Conservation (phyloP, 2,888 invertebrate genomes). For the Cotesia congregata region DNA sequence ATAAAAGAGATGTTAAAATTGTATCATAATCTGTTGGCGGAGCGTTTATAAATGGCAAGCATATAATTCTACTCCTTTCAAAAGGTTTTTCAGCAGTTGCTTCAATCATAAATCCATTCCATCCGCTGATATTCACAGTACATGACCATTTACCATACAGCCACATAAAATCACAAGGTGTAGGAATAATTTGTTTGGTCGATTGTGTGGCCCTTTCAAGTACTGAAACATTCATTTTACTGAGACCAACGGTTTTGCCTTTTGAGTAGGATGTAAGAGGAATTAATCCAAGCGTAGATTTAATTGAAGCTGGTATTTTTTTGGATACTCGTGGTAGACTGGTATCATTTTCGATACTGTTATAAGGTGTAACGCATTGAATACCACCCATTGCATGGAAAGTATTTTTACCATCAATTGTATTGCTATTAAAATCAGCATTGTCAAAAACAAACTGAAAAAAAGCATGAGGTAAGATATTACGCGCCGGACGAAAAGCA, state of each 20-base stretch:
- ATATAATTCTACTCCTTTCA: slow-evolving; percentile 45
- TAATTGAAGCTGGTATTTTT: slow-evolving; percentile 25
- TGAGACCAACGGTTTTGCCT: slow-evolving; percentile 11
- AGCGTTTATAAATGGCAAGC: slow-evolving; percentile 45
- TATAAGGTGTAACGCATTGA: slow-evolving; percentile 26
- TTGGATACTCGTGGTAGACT: slow-evolving; percentile 20
- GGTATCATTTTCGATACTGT: slow-evolving; percentile 15
- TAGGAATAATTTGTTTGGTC: slow-evolving; percentile 28
- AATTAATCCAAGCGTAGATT: slow-evolving; percentile 4
- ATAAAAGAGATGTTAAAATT: slow-evolving; percentile 39
- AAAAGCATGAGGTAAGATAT: slow-evolving; percentile 29
- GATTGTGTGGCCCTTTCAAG: neutral
- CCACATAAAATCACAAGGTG: slow-evolving; percentile 44
- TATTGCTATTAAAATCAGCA: slow-evolving; percentile 19
- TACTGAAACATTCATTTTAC: slow-evolving; percentile 6
- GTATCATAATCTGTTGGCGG: slow-evolving; percentile 44
- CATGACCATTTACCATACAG: slow-evolving; percentile 42
- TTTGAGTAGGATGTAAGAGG: slow-evolving; percentile 11
- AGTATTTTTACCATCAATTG: slow-evolving; percentile 27
- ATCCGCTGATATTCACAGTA: slow-evolving; percentile 56
- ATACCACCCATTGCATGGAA: slow-evolving; percentile 32
- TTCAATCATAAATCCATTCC: slow-evolving; percentile 61
- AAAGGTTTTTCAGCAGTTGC: slow-evolving; percentile 51
- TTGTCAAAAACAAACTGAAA: slow-evolving; percentile 33
- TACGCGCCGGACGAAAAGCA: slow-evolving; percentile 18